These are phyloP conservation scores for Ferrisia virgata DNA, from an alignment of 2,888 invertebrate genomes.

Conservation along the genomic window DNA sequence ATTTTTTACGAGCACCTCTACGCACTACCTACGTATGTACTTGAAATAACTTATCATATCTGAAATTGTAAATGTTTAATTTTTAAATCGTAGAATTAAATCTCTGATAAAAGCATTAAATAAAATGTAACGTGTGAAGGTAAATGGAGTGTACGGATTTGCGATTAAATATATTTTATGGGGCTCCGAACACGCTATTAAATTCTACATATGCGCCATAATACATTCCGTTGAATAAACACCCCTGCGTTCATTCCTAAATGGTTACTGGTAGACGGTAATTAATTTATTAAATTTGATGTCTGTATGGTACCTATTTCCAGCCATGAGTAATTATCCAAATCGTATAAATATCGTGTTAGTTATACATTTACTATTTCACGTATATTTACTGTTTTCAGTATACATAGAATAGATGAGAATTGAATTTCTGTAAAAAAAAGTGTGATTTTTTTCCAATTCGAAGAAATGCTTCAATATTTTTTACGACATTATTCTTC, in stretches of 20 bases:
- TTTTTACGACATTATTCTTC: not conserved
- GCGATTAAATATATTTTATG: conserved; percentile 17
- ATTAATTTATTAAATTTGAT: conserved; percentile 16
- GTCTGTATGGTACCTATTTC: not conserved
- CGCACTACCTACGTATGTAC: not conserved
- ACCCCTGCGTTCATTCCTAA: not conserved
- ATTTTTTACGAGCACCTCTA: too few species aligned
- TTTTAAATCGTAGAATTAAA: not conserved
- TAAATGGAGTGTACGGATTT: conserved; percentile 12
- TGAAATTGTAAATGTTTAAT: not conserved
- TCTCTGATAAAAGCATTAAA: not conserved
- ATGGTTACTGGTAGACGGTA: not conserved
- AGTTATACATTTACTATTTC: too few species aligned
- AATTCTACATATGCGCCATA: not conserved
- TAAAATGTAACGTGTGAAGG: not conserved
- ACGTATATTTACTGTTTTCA: too few species aligned
- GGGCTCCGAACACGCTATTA: conserved; percentile 11
- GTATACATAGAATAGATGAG: too few species aligned
- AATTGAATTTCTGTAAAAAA: too few species aligned
- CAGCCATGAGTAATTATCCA: not conserved
- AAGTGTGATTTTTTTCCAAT: not conserved
- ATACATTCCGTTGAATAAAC: conserved; percentile 9
- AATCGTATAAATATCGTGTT: too few species aligned
- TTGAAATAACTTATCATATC: not conserved
- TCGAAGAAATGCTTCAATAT: not conserved